Evolutionary conservation across 2,888 invertebrate genomes (phyloP).

Genomic region (Drosophila leonis): DNA sequence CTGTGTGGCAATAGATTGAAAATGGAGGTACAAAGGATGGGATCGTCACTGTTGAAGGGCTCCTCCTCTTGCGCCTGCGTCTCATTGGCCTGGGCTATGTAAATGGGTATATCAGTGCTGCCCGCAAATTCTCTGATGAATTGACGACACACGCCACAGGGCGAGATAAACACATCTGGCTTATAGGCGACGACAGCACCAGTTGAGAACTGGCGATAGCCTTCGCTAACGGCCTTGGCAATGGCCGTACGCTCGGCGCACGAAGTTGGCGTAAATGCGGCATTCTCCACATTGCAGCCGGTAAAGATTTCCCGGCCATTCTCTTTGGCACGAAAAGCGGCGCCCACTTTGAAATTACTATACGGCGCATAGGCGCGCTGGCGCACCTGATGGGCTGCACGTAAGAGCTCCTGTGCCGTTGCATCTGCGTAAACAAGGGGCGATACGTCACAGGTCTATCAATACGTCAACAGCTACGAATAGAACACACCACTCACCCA

Average conservation of each 20-base stretch:
- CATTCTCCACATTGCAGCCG: constrained; percentile 97
- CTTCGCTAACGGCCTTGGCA: constrained; percentile 93
- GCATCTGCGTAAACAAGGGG: constrained; percentile 50
- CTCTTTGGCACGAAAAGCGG: constrained; percentile 90
- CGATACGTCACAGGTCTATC: constrained; percentile 3
- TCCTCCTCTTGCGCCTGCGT: constrained; percentile 43
- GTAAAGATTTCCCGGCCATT: constrained; percentile 88
- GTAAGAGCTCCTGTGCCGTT: constrained; percentile 86
- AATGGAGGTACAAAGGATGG: constrained; percentile 81
- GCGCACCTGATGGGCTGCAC: constrained; percentile 88
- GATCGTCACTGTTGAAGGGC: constrained; percentile 54
- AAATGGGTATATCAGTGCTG: constrained; percentile 89
- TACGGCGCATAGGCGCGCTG: constrained; percentile 92
- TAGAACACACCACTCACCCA: constrained; percentile 62
- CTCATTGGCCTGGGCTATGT: constrained; percentile 88
- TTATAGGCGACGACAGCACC: constrained; percentile 91
- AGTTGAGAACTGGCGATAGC: constrained; percentile 89
- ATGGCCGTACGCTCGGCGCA: constrained; percentile 97
- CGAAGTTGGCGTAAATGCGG: constrained; percentile 90
- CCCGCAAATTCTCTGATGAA: constrained; percentile 90
- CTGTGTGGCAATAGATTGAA: constrained; percentile 82
- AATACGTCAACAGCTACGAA: neutral
- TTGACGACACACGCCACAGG: constrained; percentile 96
- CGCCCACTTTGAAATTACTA: constrained; percentile 95
- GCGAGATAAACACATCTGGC: constrained; percentile 89